A percentile compares a stretch with the other conserved stretches of the same genome.
Evolutionary conservation across 2,113 vertebrate genomes (phyloP).

Genomic region (Pyrgilauda ruficollis): DNA sequence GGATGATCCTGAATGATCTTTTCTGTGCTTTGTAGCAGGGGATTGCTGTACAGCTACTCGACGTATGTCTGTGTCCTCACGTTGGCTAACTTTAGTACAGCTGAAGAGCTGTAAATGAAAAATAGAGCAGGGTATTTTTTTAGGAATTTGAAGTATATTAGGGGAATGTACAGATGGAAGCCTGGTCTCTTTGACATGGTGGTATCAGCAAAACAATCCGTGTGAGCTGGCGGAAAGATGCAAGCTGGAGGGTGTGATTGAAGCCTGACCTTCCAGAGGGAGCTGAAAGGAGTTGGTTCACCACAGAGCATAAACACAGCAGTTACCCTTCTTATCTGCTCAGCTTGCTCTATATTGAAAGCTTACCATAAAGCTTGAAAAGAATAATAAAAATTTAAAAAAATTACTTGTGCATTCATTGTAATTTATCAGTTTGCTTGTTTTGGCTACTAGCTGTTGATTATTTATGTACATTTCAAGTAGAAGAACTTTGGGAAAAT

Average conservation of each 20-base stretch:
- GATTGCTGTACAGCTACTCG: not conserved
- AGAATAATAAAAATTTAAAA: not conserved
- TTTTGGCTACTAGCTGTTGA: slow-evolving; percentile 7
- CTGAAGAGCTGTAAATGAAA: not conserved
- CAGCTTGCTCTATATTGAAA: not conserved
- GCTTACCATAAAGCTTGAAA: not conserved
- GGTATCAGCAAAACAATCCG: not conserved
- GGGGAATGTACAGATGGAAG: not conserved
- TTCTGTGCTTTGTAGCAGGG: not conserved
- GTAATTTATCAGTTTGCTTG: slow-evolving; percentile 1
- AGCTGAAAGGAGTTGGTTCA: not conserved
- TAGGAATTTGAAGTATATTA: not conserved
- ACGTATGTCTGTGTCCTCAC: not conserved
- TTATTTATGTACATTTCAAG: not conserved
- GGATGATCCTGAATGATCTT: not conserved
- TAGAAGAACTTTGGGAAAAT: not conserved
- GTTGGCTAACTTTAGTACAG: not conserved
- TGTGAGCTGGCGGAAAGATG: not conserved
- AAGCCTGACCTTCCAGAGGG: not conserved
- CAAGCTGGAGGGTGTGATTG: not conserved
- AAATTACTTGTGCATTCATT: not conserved
- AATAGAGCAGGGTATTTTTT: not conserved
- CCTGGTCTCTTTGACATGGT: not conserved
- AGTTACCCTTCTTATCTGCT: not conserved
- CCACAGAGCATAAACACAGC: not conserved